These are phyloP conservation scores for Neodiprion lecontei DNA, from an alignment of 1,140 invertebrate genomes.

Conservation along the genomic window DNA sequence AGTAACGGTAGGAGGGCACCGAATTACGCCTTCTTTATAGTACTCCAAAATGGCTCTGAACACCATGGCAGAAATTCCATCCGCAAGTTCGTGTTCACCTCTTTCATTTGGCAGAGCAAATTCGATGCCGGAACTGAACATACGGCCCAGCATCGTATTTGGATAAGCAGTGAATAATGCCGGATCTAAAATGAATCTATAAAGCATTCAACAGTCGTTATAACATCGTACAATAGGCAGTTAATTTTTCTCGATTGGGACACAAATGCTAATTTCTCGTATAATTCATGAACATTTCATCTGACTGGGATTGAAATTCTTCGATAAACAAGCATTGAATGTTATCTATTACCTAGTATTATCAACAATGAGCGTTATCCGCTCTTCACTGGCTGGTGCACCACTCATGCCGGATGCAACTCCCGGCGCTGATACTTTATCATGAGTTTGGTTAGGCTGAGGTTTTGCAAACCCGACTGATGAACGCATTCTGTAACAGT, in stretches of 20 bases:
- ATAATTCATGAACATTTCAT: no score
- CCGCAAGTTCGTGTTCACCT: conserved; percentile 98
- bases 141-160: conserved; percentile 89
- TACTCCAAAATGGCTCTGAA: conserved; percentile 97
- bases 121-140: conserved; percentile 95
- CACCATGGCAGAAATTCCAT: conserved; percentile 94
- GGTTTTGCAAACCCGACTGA: conserved; percentile 48
- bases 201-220: conserved; percentile 15
- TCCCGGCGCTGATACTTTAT: conserved; percentile 42
- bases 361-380: conserved; percentile 92
- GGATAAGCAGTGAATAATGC: conserved; percentile 86
- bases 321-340: no score
- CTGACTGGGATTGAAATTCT: no score
- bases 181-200: conserved; percentile 84
- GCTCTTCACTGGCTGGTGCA: conserved; percentile 68
- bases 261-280: no score
- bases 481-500: conserved; percentile 45
- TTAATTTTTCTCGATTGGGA: conserved; percentile 7
- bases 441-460: conserved; percentile 48
- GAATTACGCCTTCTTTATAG: conserved; percentile 89
- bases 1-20: conserved; percentile 83
- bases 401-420: conserved; percentile 41
- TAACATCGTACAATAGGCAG: not conserved
- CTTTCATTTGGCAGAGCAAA: conserved; percentile 93
- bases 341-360: conserved; percentile 74